Evolutionary conservation across 2,888 invertebrate genomes (phyloP), one percentile per base, ranked within the genome.

Genomic region (Lasioglossum lativentre): DNA sequence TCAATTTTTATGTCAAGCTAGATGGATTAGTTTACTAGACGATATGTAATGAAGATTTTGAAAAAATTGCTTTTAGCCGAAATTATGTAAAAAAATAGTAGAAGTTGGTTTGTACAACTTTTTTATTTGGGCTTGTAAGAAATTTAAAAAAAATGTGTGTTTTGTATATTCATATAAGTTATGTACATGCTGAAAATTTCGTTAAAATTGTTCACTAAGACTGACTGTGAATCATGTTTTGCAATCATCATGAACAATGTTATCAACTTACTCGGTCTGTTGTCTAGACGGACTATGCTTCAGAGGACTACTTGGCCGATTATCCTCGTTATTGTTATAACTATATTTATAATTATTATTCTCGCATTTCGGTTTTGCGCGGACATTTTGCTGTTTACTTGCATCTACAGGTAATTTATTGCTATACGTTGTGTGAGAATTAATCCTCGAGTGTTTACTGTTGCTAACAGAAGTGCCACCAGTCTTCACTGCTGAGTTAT

Each of bases 401-500:
- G 74, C 16, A 56, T 56, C 40, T 30, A 59, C 47, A 19, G 68
- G 56, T 73, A 74, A 74, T 75, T 75, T 85, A 10, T 84, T 88
- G 34, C 70, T 40, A 38, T 70, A 38, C 27, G 85, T 90, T 27
- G 27, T 16, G 19, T 66, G 78, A 12, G 78, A 45, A 56, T 88
- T 87, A 27, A 88, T 47, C 77, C 88, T 91, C 12, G 90, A 91
- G 56, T 90, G 90, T 82, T 93, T 93, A 66, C 87, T 90, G 8
- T 91, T 90, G 8, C 89, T 73, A n/a, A 86, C 83, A 19, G 93
- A 93, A 63, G 91, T 75, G 75, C 91, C 94, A 47, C 84, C 92
- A 80, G 89, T 91, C 71, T 92, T 93, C n/a, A 91, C 78, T 6
- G 91, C 92, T 27, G 56, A 75, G 72, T 94, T 94, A 78, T 94